Conservation (phyloP, 2,113 vertebrate genomes). For the Paramormyrops kingsleyae region DNA sequence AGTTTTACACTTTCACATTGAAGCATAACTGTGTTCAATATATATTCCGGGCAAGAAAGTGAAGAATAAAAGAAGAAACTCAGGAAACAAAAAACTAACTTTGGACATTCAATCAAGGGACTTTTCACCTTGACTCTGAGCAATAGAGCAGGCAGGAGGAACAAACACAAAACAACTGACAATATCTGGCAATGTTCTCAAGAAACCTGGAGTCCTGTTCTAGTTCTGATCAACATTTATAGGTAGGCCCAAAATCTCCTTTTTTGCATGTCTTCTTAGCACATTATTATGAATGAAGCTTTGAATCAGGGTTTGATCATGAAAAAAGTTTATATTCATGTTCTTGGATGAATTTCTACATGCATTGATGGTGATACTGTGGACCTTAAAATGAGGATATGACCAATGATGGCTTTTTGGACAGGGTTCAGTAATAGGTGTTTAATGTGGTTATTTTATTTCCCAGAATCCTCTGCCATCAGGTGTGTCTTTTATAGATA, state of each 20-base stretch:
- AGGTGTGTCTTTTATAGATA: background rate
- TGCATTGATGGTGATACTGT: background rate
- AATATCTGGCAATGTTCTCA: conserved; percentile 27
- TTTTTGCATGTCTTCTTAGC: background rate
- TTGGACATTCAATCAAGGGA: conserved; percentile 2
- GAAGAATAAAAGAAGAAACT: conserved; percentile 18
- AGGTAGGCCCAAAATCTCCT: conserved; percentile 44
- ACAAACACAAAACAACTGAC: background rate
- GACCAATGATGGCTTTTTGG: background rate
- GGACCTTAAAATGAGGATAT: background rate
- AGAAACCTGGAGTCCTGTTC: conserved; percentile 48
- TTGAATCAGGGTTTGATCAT: background rate
- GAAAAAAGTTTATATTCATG: background rate
- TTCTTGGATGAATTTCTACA: background rate
- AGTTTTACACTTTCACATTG: background rate
- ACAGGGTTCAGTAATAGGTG: background rate
- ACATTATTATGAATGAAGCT: background rate
- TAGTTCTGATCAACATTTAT: conserved; percentile 37
- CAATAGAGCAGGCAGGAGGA: background rate
- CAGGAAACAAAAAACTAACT: conserved; percentile 10
- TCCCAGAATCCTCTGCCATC: background rate
- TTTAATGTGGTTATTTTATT: background rate
- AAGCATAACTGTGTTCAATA: background rate
- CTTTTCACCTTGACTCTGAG: conserved; percentile 14
- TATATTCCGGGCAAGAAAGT: conserved; percentile 4